Evolutionary conservation across 2,888 invertebrate genomes (phyloP).

Genomic region (Acleris sparsana): DNA sequence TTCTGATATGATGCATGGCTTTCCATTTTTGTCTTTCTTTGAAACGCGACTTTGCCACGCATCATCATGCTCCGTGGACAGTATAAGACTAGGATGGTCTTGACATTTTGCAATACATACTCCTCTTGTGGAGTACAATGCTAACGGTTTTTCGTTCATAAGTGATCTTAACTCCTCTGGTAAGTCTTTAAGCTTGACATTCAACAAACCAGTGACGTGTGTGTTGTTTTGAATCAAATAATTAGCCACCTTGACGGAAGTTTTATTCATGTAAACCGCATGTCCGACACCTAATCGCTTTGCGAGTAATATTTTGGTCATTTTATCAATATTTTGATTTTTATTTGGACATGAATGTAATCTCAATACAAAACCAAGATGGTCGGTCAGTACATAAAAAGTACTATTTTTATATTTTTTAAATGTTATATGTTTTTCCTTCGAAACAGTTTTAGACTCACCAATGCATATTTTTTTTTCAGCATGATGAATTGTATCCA

Average conservation of each 20-base stretch:
- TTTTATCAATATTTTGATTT: slow-evolving; percentile 1
- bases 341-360: slow-evolving; percentile 10
- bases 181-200: slow-evolving; percentile 5
- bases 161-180: neutral
- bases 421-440: neutral
- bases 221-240: slow-evolving; percentile 24
- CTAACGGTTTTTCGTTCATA: slow-evolving; percentile 3
- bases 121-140: slow-evolving; percentile 24
- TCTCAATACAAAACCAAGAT: slow-evolving; percentile 26
- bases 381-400: slow-evolving; percentile 22
- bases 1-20: slow-evolving; percentile 16
- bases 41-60: slow-evolving; percentile 7
- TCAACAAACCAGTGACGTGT: slow-evolving; percentile 20
- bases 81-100: slow-evolving; percentile 1
- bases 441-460: slow-evolving; percentile 10
- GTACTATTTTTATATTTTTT: slow-evolving; percentile 1
- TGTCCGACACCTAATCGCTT: slow-evolving; percentile 21
- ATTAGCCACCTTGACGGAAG: slow-evolving; percentile 20
- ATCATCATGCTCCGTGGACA: slow-evolving; percentile 27
- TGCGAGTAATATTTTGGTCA: slow-evolving; percentile 14
- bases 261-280: slow-evolving; percentile 20
- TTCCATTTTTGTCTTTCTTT: slow-evolving; percentile 13
- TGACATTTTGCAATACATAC: slow-evolving; percentile 23
- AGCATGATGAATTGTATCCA: slow-evolving; percentile 4
- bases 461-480: slow-evolving; percentile 22